phyloP scores from a whole-genome alignment of 2,113 vertebrate genomes.

The Ammodytes marinus region DNA sequence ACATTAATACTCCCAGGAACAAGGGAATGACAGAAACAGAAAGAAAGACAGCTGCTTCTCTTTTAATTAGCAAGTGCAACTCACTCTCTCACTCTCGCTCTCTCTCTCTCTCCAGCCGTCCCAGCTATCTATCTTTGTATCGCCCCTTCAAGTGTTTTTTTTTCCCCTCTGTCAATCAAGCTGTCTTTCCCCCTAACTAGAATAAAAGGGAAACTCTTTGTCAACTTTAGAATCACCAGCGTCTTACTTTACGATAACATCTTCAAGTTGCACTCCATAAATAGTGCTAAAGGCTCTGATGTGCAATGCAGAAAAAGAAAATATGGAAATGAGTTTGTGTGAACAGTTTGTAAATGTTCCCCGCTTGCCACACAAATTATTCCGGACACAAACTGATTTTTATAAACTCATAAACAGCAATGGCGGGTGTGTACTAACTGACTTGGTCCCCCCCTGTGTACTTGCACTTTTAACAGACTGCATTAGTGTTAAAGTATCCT shows the following conservation, averaged over 20 bases:
- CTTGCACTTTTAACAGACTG: slow-evolving; percentile 54
- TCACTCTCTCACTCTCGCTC: slow-evolving; percentile 71
- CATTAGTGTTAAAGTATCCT: slow-evolving; percentile 55
- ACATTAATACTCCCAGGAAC: slow-evolving; percentile 85
- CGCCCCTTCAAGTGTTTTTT: slow-evolving; percentile 74
- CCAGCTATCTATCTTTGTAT: slow-evolving; percentile 77
- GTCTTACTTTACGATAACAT: slow-evolving; percentile 52
- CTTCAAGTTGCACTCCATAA: slow-evolving; percentile 60
- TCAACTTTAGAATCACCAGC: slow-evolving; percentile 74
- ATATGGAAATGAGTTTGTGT: slow-evolving; percentile 45
- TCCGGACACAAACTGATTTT: slow-evolving; percentile 24
- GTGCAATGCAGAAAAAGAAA: slow-evolving; percentile 21
- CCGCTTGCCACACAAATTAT: slow-evolving; percentile 13
- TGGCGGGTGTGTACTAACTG: slow-evolving; percentile 35
- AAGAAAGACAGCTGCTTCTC: slow-evolving; percentile 82
- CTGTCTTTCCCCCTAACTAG: slow-evolving; percentile 56
- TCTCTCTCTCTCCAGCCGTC: slow-evolving; percentile 69
- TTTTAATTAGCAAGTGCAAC: slow-evolving; percentile 82
- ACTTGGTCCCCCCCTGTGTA: slow-evolving; percentile 26
- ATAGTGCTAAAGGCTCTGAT: slow-evolving; percentile 63
- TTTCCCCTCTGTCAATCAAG: slow-evolving; percentile 80
- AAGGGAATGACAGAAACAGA: slow-evolving; percentile 82
- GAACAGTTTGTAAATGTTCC: slow-evolving; percentile 27
- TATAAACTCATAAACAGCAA: slow-evolving; percentile 30
- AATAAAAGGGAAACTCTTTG: slow-evolving; percentile 74